Percentiles rank a stretch among this genome's conserved stretches.
Evolutionary conservation across 2,888 invertebrate species (phyloP).

Genomic region (Eulithis testata): DNA sequence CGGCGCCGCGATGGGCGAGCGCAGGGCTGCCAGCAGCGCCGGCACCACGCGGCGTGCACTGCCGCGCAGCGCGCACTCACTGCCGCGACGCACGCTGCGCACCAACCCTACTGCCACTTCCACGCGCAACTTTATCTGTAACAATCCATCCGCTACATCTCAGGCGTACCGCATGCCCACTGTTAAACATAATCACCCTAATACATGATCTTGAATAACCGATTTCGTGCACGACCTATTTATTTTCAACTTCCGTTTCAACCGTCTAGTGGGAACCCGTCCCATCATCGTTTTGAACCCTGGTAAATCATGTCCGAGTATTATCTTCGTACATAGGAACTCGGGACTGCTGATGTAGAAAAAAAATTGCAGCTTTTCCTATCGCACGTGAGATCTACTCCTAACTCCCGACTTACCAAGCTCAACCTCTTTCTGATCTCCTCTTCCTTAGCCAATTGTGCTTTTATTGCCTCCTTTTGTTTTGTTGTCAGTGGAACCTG

Average conservation of each 20-base stretch:
- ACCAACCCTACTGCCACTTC: conserved; percentile 73
- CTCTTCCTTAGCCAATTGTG: conserved; percentile 93
- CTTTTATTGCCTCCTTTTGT: conserved; percentile 95
- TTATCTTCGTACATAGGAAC: no score
- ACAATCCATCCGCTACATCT: neutral
- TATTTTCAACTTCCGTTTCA: no score
- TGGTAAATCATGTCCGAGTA: no score
- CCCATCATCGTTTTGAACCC: no score
- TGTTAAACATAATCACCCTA: no score
- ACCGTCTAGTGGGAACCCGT: no score
- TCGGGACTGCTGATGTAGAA: no score
- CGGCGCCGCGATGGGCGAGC: conserved; percentile 92
- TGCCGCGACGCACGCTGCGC: conserved; percentile 75
- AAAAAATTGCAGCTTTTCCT: no score
- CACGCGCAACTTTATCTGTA: conserved; percentile 63
- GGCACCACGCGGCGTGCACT: conserved; percentile 33
- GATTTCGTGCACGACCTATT: no score
- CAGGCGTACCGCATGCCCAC: no score
- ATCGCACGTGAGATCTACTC: no score
- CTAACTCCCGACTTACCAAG: conserved; percentile 69
- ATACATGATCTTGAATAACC: no score
- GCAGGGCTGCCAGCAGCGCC: conserved; percentile 85
- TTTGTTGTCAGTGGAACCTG: conserved; percentile 87
- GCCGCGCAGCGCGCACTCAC: conserved; percentile 68
- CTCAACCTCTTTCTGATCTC: conserved; percentile 89